Evolutionary conservation across 2,113 vertebrate species (phyloP), one percentile per base, ranked within the genome.

Genomic region (Scartelaos histophorus): DNA sequence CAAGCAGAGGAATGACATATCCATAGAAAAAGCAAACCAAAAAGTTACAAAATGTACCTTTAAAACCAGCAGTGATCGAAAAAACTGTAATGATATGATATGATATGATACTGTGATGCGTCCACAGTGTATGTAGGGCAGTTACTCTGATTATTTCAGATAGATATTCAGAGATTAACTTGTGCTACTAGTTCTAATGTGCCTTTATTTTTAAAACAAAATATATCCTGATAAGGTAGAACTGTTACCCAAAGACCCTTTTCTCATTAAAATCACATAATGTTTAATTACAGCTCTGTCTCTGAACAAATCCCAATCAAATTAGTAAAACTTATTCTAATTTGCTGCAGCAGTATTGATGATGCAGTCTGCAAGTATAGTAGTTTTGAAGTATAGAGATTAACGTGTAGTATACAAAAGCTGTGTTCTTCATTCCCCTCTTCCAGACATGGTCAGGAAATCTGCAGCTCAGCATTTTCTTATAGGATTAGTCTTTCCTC

Each of bases 401-500:
- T 24, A 24, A 24, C 57, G 16, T 24, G 53, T 7, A 56, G 9
- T 21, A 21, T n/a, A 56, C 9, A 56, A 10, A n/a, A 56, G 53
- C 53, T 56, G 1, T 21, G 24, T 22, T 29, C 57, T 25, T 29
- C 25, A 22, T 15, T 25, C 22, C 5, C 25, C 7, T 61, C 16
- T 19, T 34, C 58, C 60, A 73, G 78, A 91, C 70, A 34, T 77
- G 76, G 70, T 70, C n/a, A 1, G 24, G 57, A 60, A 58, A 73
- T 70, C 70, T 68, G 46, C 53, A 49, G 77, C 72, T 81, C 57
- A 71, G 78, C 76, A 71, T 80, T 78, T 56, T 53, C 51, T 81
- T 70, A 87, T 78, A 78, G 69, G 72, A 87, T 89, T 85, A 81
- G 73, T 16, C 17, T 69, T 43, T 56, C 43, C n/a, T 71, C 45